Evolutionary conservation across 1,140 invertebrate species (phyloP).

Genomic region (Plectrocnemia conspersa): DNA sequence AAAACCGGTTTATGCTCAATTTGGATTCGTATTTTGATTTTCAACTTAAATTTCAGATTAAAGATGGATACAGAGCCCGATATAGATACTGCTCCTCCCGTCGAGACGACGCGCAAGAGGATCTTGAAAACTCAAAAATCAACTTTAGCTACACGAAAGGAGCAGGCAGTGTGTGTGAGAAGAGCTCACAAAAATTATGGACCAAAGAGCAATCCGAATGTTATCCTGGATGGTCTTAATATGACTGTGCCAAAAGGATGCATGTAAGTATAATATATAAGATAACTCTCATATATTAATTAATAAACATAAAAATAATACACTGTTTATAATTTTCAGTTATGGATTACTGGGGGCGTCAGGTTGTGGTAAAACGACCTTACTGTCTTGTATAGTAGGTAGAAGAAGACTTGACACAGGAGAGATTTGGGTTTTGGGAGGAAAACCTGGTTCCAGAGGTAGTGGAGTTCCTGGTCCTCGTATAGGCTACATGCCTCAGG

Average conservation of each 20-base stretch:
- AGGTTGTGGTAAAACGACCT: conserved; percentile 80
- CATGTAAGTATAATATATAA: conserved; percentile 69
- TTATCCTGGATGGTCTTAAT: conserved; percentile 79
- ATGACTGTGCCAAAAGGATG: conserved; percentile 88
- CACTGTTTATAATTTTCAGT: conserved; percentile 49
- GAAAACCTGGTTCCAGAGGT: conserved; percentile 74
- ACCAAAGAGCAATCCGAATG: conserved; percentile 73
- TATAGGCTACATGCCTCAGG: conserved; percentile 64
- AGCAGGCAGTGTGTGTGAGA: conserved; percentile 77
- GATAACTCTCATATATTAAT: neutral
- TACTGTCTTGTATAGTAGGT: conserved; percentile 84
- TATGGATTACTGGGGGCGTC: conserved; percentile 84
- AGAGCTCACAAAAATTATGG: conserved; percentile 83
- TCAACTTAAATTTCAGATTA: too few species aligned
- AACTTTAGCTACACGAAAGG: conserved; percentile 64
- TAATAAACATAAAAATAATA: too few species aligned
- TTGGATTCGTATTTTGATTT: too few species aligned
- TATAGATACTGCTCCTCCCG: conserved; percentile 7
- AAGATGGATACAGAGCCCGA: conserved; percentile 9
- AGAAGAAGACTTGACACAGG: conserved; percentile 74
- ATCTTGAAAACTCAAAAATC: conserved; percentile 62
- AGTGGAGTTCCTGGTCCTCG: conserved; percentile 78
- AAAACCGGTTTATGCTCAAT: too few species aligned
- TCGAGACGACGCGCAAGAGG: conserved; percentile 34
- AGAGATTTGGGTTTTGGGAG: conserved; percentile 81